Conservation (phyloP, 1,140 invertebrate genomes). For the Musca vetustissima region DNA sequence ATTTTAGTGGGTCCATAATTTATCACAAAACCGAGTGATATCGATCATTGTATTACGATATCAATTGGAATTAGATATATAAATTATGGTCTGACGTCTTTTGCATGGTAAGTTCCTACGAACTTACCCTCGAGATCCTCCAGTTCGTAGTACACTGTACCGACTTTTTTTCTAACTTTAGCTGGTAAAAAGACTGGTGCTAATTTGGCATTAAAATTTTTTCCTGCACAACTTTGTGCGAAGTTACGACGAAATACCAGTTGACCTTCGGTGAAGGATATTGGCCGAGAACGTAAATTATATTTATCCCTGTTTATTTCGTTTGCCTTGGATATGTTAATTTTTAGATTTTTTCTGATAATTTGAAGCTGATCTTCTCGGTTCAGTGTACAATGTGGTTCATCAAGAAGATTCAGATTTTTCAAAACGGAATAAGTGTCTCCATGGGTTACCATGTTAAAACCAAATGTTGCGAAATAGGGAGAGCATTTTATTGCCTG, state of each 20-base stretch:
- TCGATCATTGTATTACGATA: no score
- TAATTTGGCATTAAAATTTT: not conserved
- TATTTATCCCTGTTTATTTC: not conserved
- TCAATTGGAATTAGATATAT: no score
- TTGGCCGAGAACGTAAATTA: not conserved
- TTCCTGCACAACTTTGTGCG: not conserved
- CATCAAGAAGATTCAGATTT: not conserved
- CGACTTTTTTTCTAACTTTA: not conserved
- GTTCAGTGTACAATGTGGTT: not conserved
- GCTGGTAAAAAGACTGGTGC: not conserved
- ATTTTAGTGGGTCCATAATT: no score
- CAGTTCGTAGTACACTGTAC: not conserved
- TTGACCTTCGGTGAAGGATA: not conserved
- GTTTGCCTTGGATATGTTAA: no score
- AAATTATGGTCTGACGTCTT: not conserved
- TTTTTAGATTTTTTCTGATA: not conserved
- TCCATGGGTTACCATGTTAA: conserved; percentile 20
- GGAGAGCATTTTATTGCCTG: conserved; percentile 3
- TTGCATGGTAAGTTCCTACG: not conserved
- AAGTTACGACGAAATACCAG: not conserved
- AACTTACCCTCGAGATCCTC: not conserved
- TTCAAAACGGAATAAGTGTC: not conserved
- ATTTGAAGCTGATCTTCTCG: not conserved
- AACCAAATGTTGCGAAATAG: conserved; percentile 21
- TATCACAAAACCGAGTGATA: no score